A percentile compares a stretch with the other conserved stretches of the same genome.
Evolutionary conservation across 2,888 invertebrate species (phyloP).

Genomic region (Notodonta dromedarius): DNA sequence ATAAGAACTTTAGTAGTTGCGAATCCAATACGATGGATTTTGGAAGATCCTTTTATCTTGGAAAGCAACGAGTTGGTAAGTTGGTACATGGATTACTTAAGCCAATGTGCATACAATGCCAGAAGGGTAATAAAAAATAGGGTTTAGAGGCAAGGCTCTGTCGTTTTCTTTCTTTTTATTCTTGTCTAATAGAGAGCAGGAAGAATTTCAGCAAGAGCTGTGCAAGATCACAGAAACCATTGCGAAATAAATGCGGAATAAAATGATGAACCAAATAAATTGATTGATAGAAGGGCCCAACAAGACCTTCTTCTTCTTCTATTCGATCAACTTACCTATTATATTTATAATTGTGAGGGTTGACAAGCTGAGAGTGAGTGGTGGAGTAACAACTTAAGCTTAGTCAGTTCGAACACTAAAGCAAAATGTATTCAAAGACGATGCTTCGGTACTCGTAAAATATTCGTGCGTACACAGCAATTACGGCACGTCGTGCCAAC

Average conservation of each 20-base stretch:
- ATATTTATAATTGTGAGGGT: no score
- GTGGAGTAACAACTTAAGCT: slow-evolving; percentile 10
- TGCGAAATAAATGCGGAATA: no score
- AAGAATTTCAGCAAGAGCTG: no score
- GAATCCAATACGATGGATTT: slow-evolving; percentile 49
- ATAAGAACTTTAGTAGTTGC: slow-evolving; percentile 54
- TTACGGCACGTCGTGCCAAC: slow-evolving; percentile 42
- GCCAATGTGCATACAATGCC: slow-evolving; percentile 21
- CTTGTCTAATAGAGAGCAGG: no score
- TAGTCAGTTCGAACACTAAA: slow-evolving; percentile 16
- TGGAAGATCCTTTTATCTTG: slow-evolving; percentile 42
- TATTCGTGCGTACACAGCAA: slow-evolving; percentile 41
- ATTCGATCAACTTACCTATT: no score
- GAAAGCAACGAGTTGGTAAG: slow-evolving; percentile 16
- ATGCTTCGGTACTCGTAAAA: slow-evolving; percentile 27
- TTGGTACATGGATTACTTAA: slow-evolving; percentile 19
- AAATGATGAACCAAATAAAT: no score
- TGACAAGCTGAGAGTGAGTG: no score
- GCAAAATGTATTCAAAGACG: slow-evolving; percentile 21
- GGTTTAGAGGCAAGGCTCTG: neutral
- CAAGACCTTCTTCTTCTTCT: no score
- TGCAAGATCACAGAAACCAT: no score
- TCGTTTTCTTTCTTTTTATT: no score
- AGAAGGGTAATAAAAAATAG: slow-evolving; percentile 14
- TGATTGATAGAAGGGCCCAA: no score